A percentile compares a stretch with the other conserved stretches of the same genome.
Evolutionary conservation across 2,113 vertebrate species (phyloP).

Genomic region (Clinocottus analis): DNA sequence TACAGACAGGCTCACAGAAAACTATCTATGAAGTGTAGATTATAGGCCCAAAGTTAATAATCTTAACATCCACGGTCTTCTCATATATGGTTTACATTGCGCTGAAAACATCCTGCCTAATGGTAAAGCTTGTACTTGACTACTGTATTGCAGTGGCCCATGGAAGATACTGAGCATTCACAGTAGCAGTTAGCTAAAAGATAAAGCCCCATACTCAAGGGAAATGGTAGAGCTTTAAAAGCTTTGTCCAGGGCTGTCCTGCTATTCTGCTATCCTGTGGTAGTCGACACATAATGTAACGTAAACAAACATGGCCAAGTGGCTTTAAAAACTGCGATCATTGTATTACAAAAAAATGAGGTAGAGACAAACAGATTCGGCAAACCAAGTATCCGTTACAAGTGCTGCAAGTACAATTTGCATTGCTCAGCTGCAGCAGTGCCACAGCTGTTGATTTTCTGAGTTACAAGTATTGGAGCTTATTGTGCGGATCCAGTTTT

Average conservation of each 20-base stretch:
- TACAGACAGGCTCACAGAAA: neutral
- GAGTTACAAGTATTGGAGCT: slow-evolving; percentile 8
- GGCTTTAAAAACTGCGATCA: neutral
- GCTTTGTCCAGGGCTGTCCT: slow-evolving; percentile 16
- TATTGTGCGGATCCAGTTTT: slow-evolving; percentile 11
- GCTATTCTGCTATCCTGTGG: neutral
- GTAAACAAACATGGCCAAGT: neutral
- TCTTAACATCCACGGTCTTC: slow-evolving; percentile 20
- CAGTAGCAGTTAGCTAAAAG: slow-evolving; percentile 50
- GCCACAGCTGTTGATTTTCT: neutral
- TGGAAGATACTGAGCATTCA: slow-evolving; percentile 38
- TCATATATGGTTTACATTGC: slow-evolving; percentile 15
- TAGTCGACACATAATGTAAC: neutral
- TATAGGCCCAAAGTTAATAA: slow-evolving; percentile 11
- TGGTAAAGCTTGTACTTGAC: slow-evolving; percentile 49
- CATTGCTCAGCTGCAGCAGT: slow-evolving; percentile 8
- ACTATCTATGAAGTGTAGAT: slow-evolving; percentile 5
- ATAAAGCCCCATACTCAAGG: slow-evolving; percentile 23
- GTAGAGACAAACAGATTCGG: slow-evolving; percentile 6
- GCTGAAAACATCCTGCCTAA: slow-evolving; percentile 20
- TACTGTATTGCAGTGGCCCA: slow-evolving; percentile 13
- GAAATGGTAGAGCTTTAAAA: slow-evolving; percentile 41
- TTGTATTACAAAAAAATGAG: neutral
- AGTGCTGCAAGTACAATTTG: slow-evolving; percentile 2
- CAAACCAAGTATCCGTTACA: slow-evolving; percentile 1